phyloP scores from a whole-genome alignment of 92 coral and sea anemone species.

The Palythoa grandiflora region DNA sequence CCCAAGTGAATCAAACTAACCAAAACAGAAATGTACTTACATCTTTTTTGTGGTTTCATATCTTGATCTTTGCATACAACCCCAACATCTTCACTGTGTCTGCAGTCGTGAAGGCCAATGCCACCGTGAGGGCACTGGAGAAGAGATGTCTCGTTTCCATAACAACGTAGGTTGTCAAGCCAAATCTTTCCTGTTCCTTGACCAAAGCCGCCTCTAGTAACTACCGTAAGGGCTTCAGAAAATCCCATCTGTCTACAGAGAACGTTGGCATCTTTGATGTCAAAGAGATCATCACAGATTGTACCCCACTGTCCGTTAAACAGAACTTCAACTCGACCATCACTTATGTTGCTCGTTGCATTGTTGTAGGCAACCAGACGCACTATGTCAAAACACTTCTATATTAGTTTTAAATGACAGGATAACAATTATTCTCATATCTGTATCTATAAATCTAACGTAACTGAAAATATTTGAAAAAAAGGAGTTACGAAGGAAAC shows the following conservation, averaged over 20 bases:
- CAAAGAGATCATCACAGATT: slow-evolving; percentile 39
- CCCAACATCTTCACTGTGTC: slow-evolving; percentile 20
- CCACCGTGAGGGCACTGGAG: slow-evolving; percentile 29
- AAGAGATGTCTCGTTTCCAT: slow-evolving; percentile 12
- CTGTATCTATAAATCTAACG: not conserved
- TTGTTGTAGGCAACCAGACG: slow-evolving; percentile 12
- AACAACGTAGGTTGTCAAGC: slow-evolving; percentile 31
- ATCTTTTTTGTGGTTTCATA: not conserved
- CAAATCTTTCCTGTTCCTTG: slow-evolving; percentile 13
- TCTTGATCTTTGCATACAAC: not conserved
- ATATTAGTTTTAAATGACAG: not conserved
- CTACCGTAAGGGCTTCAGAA: not conserved
- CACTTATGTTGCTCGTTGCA: slow-evolving; percentile 1
- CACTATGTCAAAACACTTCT: not conserved
- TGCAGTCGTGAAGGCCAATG: slow-evolving; percentile 4
- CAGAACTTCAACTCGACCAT: slow-evolving; percentile 29
- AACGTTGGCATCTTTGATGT: slow-evolving; percentile 18
- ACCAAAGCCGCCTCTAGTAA: slow-evolving; percentile 10
- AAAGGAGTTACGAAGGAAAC: not conserved
- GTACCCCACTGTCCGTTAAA: slow-evolving; percentile 36
- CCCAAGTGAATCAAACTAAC: no score
- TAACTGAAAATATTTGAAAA: not conserved
- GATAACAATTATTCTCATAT: not conserved
- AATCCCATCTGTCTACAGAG: slow-evolving; percentile 26
- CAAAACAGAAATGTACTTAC: not conserved